Evolutionary conservation across 1,140 invertebrate genomes (phyloP).

Genomic region (Drosophila burlai): DNA sequence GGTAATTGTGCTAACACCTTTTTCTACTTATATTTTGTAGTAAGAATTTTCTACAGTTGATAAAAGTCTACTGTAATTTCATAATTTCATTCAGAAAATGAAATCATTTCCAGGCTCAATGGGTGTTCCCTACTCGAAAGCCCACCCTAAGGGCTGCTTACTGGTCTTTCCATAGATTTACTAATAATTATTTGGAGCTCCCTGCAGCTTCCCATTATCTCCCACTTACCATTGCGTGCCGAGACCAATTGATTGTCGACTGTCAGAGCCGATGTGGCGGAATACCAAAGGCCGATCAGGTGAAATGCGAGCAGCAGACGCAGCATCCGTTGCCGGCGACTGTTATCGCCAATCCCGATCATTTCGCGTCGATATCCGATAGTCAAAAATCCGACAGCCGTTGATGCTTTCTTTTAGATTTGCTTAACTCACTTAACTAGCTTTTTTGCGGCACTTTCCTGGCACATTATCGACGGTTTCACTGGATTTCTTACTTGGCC

Average conservation of each 20-base stretch:
- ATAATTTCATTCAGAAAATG: too few species aligned
- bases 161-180: neutral
- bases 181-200: neutral
- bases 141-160: neutral
- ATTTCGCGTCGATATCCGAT: constrained; percentile 33
- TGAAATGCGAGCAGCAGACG: constrained; percentile 45
- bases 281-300: constrained; percentile 14
- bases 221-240: constrained; percentile 78
- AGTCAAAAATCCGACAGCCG: neutral
- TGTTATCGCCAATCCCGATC: constrained; percentile 27
- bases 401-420: constrained; percentile 32
- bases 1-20: too few species aligned
- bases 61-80: neutral
- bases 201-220: neutral
- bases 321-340: constrained; percentile 15
- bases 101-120: too few species aligned
- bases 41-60: too few species aligned
- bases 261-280: constrained; percentile 45
- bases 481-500: constrained; percentile 7
- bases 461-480: constrained; percentile 37
- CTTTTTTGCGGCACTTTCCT: constrained; percentile 21
- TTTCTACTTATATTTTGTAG: neutral
- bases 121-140: neutral
- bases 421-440: constrained; percentile 31
- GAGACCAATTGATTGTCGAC: constrained; percentile 84